Base-by-base conservation (phyloP, 1,140 invertebrate genomes). In the Papilio polytes region DNA sequence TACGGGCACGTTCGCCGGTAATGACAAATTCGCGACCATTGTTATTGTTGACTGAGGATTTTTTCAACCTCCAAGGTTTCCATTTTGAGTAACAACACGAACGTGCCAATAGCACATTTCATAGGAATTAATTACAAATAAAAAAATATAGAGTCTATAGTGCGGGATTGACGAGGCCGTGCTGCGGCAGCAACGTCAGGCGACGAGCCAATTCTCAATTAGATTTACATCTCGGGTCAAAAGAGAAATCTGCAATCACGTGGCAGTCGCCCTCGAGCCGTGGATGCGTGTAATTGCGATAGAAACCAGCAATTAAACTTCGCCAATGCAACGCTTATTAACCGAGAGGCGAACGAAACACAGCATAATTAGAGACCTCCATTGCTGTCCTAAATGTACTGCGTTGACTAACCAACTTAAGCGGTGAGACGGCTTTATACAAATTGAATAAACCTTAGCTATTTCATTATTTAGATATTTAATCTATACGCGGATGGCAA, bases 281-380 rank as follows among this genome's bases (percentile, higher is more conserved):
- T 85, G 91, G 90, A 91, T 89, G 92, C 93, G 91, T 93, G 88
- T 92, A 94, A 94, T 94, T 93, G 91, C 83, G 84, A 86, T 89
- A 94, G 89, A 90, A 82, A 87, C 80, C 82, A 82, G 82, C 86
- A 91, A 93, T 93, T 91, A 93, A 90, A 87, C 78, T 92, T 91
- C 87, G 86, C 85, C 89, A 88, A 90, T 86, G 85, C 86, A 89
- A 92, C 86, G 76, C 83, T 86, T 89, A 90, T 88, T 92, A 92
- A 84, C 83, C 74, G 80, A 82, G 84, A 88, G 83, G 80, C 83
- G 86, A 86, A 86, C 70, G 83, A 80, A 81, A 82, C 74, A 81
- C 76, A 82, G 82, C 86, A 84, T 87, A 89, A 92, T 90, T 90
- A 89, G 81, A 82, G 81, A 72, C 81, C 83, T 83, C 82, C 84